Evolutionary conservation across 2,797 vertebrate genomes (phyloP), one percentile per base, ranked within the genome.

Genomic region (Coluber constrictor): DNA sequence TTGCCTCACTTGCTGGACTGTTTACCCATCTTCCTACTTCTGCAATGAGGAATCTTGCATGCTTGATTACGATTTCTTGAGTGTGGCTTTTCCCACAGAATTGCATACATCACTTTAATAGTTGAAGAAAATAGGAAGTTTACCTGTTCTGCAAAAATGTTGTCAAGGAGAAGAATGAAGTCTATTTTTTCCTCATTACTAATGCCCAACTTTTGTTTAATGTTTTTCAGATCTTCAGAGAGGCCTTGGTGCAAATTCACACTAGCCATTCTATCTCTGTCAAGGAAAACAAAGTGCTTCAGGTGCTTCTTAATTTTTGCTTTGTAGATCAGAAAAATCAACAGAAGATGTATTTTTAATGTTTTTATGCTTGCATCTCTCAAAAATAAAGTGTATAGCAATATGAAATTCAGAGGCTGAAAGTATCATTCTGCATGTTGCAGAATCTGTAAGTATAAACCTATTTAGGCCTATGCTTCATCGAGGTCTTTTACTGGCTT

Each of bases 91-190:
- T 86, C 13, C 8, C 54, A 87, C 25, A 23, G 47, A 55, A 54
- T 1, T 66, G 18, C 11, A 29, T 7, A 43, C 23, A 87, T 25
- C 4, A 5, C 20, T n/a, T 74, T n/a, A 9, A 60, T 59, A 70
- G 37, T 32, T 74, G 56, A 92, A 66, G 88, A 90, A 92, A 92
- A 79, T 4, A 57, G 55, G 47, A 25, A 27, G 92, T 94, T 88
- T 96, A 99, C 99, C 99, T 99, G 97, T 97, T 99, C 98, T 74
- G 99, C 99, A 95, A 98, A 97, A 97, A 99, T 95, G 95, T 99
- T 99, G 96, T 99, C 99, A 15, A 98, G 97, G 95, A 99, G 99
- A 94, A 97, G 94, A 96, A 99, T 97, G 97, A 99, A 99, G 96
- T 99, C 99, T 70, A 99, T 92, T 3, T 90, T 90, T 3, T 98